Evolutionary conservation across 1,140 invertebrate species (phyloP).

Genomic region (Tetragnatha versicolor): DNA sequence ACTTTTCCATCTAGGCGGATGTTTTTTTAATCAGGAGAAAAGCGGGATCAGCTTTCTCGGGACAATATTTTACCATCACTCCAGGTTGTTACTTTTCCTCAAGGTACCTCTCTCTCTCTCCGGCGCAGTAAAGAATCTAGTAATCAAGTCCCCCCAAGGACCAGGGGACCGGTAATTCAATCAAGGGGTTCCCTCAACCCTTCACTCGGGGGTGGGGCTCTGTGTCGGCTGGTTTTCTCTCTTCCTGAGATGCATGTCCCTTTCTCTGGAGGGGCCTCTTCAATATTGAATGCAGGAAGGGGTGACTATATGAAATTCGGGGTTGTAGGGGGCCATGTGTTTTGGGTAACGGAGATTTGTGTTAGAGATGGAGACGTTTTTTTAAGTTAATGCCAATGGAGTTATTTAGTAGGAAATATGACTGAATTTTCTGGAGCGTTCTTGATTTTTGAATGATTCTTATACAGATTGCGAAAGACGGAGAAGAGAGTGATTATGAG

Average conservation of each 20-base stretch:
- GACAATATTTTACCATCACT: conserved; percentile 40
- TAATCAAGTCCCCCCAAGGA: conserved; percentile 46
- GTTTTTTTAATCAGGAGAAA: too few relatives aligned
- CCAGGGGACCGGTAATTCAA: conserved; percentile 44
- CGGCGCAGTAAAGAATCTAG: conserved; percentile 26
- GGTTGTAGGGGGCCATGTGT: background rate
- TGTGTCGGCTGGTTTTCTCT: conserved; percentile 4
- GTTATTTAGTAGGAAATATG: too few relatives aligned
- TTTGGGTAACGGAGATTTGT: too few relatives aligned
- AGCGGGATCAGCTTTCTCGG: too few relatives aligned
- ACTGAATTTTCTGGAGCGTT: too few relatives aligned
- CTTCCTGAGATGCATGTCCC: conserved; percentile 3
- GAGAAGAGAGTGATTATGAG: too few relatives aligned
- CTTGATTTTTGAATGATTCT: too few relatives aligned
- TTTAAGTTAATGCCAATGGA: too few relatives aligned
- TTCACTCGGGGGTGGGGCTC: conserved; percentile 23
- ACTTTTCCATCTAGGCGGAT: too few relatives aligned
- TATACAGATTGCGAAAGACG: too few relatives aligned
- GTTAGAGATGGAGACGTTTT: too few relatives aligned
- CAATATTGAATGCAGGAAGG: conserved; percentile 27
- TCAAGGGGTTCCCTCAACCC: conserved; percentile 36
- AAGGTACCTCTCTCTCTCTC: conserved; percentile 5
- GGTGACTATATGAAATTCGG: background rate
- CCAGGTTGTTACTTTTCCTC: conserved; percentile 18
- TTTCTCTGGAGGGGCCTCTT: conserved; percentile 22